Base-by-base conservation (phyloP, 2,797 vertebrate species). In the Takifugu ocellatus region DNA sequence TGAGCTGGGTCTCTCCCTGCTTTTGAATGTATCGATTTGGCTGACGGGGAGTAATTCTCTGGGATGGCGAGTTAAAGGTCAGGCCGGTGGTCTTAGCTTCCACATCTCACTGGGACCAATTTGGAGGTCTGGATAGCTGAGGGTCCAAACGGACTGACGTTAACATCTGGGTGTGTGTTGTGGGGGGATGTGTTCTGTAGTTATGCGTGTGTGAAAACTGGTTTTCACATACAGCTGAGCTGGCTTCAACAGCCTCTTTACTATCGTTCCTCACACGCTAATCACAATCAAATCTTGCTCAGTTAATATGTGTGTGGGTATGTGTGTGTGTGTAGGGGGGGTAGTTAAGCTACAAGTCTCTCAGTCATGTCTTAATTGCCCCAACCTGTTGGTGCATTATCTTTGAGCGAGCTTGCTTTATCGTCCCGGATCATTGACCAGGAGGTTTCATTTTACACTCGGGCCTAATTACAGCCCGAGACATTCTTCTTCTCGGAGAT, bases 51-150 rank as follows among this genome's bases (percentile, higher is more conserved):
- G 59, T 68, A 60, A 65, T 68, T 70, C 65, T 79, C 69, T 66
- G 63, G 63, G 64, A 5, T 16, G 43, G 67, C 63, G 60, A 47
- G 45, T 54, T 49, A 53, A 77, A 82, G 79, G 75, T 82, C 72
- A 70, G 56, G 24, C 44, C 54, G 4, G 51, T 60, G 69, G 70
- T 63, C 56, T 55, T 66, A 65, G 51, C 52, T 33, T 57, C 66
- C 48, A 50, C 64, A 67, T 83, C 87, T 82, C 86, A 76, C 73
- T 68, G 88, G 86, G 87, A 88, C 89, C 87, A 90, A 90, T 91
- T 91, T 88, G 87, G 74, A 63, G 39, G 52, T 45, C 63, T 46
- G 70, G 63, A 77, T 75, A 70, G 74, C 61, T 24, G 21, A 51
- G 48, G 70, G 68, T 74, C 46, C 59, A 25, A 48, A 63, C 39